Conservation (phyloP, 1,140 invertebrate species). For the Grapholita molesta region DNA sequence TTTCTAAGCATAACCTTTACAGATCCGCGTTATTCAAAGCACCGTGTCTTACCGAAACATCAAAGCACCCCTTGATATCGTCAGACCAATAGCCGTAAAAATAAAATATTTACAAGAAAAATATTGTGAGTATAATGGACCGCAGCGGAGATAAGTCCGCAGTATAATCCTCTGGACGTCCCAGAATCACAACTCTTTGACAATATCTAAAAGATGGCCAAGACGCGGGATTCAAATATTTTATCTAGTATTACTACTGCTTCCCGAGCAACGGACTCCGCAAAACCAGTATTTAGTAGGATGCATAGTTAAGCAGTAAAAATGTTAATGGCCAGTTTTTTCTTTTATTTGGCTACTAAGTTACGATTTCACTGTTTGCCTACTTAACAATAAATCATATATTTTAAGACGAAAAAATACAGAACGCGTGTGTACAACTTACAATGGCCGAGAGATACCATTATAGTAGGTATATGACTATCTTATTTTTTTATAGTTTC, state of each 20-base stretch:
- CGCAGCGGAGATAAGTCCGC: constrained; percentile 55
- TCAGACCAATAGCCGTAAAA: constrained; percentile 40
- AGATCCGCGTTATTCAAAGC: neutral
- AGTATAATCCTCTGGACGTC: constrained; percentile 38
- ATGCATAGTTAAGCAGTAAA: neutral
- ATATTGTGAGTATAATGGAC: constrained; percentile 64
- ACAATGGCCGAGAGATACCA: too few species aligned
- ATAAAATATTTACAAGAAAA: constrained; percentile 71
- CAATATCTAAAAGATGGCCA: constrained; percentile 31
- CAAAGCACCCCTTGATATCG: constrained; percentile 2
- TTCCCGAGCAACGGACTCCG: neutral
- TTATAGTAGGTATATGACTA: too few species aligned
- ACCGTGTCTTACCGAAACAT: constrained; percentile 1
- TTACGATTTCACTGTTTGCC: too few species aligned
- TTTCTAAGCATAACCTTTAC: neutral
- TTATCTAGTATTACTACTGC: constrained; percentile 16
- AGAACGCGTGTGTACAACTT: too few species aligned
- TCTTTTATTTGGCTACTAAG: too few species aligned
- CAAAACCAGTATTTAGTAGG: neutral
- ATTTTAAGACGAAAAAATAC: too few species aligned
- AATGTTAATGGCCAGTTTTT: too few species aligned
- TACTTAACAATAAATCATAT: too few species aligned
- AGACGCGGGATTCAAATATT: neutral
- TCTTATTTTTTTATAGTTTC: too few species aligned
- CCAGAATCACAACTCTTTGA: constrained; percentile 47